A percentile compares a stretch with the other conserved stretches of the same genome.
These are phyloP conservation scores for Loriculus beryllinus DNA, from an alignment of 2,797 vertebrate genomes.

Conservation along the genomic window DNA sequence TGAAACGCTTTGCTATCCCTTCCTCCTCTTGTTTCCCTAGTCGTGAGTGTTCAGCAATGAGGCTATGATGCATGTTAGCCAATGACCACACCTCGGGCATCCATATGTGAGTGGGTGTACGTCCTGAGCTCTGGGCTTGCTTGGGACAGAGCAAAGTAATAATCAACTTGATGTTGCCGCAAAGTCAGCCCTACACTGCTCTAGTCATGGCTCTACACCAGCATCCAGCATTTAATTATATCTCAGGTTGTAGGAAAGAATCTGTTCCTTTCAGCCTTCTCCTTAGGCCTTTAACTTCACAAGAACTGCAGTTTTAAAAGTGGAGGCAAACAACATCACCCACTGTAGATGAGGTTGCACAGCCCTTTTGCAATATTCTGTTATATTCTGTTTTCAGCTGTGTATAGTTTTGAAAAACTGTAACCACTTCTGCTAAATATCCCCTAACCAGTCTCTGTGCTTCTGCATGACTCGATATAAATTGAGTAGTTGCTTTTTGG, in stretches of 20 bases:
- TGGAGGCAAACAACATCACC: not conserved
- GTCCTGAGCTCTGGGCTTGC: not conserved
- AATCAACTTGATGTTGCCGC: not conserved
- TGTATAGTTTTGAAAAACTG: not conserved
- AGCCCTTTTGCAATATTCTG: not conserved
- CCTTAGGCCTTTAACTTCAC: not conserved
- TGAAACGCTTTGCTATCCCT: slow-evolving; percentile 19
- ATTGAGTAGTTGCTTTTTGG: not conserved
- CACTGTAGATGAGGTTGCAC: not conserved
- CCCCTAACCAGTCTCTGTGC: not conserved
- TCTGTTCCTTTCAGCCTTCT: not conserved
- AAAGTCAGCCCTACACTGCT: not conserved
- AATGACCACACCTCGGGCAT: not conserved
- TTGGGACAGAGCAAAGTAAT: not conserved
- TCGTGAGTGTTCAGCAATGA: not conserved
- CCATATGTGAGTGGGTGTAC: not conserved
- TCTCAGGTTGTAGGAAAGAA: not conserved
- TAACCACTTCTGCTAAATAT: not conserved
- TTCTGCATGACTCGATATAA: not conserved
- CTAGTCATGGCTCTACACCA: not conserved
- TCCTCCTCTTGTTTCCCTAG: not conserved
- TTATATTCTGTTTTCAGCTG: not conserved
- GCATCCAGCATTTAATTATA: not conserved
- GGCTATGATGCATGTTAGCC: not conserved
- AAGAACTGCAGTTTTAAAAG: not conserved